These are phyloP conservation scores for Bubo scandiacus DNA, from an alignment of 2,113 vertebrate genomes.

Conservation along the genomic window DNA sequence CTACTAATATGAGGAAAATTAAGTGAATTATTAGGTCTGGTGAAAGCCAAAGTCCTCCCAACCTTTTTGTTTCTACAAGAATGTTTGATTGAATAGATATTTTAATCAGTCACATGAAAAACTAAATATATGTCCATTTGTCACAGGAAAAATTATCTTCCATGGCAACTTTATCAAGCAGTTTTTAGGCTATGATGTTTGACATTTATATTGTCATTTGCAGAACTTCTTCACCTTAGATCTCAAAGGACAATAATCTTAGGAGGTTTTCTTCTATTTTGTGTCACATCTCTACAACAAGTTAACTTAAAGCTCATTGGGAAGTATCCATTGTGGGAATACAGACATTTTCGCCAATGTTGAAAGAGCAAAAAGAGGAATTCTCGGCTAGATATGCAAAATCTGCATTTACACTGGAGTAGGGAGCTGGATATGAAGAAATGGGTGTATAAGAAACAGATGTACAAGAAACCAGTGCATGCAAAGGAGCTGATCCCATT, in stretches of 20 bases:
- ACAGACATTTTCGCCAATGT: not conserved
- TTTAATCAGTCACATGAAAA: not conserved
- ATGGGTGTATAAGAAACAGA: not conserved
- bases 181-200: not conserved
- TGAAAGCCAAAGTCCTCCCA: not conserved
- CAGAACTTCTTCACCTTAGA: not conserved
- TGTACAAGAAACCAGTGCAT: not conserved
- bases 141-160: not conserved
- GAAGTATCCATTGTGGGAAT: not conserved
- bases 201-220: not conserved
- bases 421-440: not conserved
- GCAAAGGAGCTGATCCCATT: not conserved
- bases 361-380: not conserved
- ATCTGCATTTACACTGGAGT: not conserved
- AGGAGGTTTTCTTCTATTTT: not conserved
- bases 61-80: not conserved
- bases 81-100: not conserved
- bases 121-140: not conserved
- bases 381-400: not conserved
- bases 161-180: not conserved
- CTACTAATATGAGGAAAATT: not conserved
- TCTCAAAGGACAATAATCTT: not conserved
- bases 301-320: not conserved
- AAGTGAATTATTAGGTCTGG: not conserved
- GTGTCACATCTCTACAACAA: not conserved